Conservation (phyloP, 2,888 invertebrate species). For the Petrophora chlorosata region DNA sequence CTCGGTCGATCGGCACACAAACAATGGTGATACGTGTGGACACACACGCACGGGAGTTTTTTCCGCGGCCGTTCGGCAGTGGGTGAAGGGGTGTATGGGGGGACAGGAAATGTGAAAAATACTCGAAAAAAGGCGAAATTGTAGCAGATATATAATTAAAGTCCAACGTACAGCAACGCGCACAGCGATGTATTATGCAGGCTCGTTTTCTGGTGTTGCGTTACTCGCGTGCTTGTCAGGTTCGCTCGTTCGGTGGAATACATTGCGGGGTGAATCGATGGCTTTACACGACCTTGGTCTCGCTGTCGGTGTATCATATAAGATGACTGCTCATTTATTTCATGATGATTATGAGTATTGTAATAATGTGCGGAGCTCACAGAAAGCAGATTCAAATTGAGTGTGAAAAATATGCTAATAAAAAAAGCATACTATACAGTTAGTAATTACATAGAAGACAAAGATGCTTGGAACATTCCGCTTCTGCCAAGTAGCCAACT, state of each 20-base stretch:
- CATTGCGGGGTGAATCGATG: constrained; percentile 26
- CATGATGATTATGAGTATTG: no score
- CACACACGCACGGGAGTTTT: constrained; percentile 69
- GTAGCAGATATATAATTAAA: constrained; percentile 85
- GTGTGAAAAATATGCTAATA: no score
- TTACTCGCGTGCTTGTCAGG: constrained; percentile 36
- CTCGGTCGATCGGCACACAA: constrained; percentile 31
- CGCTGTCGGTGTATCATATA: background rate
- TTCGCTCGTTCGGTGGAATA: constrained; percentile 29
- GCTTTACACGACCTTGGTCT: background rate
- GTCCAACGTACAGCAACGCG: constrained; percentile 77
- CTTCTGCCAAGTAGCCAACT: no score
- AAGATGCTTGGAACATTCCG: no score
- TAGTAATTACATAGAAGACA: no score
- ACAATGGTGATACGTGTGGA: constrained; percentile 38
- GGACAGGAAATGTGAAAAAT: constrained; percentile 83
- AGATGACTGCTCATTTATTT: no score
- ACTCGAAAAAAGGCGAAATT: constrained; percentile 84
- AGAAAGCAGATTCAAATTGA: no score
- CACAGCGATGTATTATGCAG: constrained; percentile 81
- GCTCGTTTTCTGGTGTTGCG: constrained; percentile 69
- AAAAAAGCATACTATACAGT: no score
- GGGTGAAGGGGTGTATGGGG: constrained; percentile 62
- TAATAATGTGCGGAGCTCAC: no score
- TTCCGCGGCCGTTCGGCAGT: constrained; percentile 73